These are phyloP conservation scores for Istiophorus platypterus DNA, from an alignment of 2,113 vertebrate species.

Conservation along the genomic window DNA sequence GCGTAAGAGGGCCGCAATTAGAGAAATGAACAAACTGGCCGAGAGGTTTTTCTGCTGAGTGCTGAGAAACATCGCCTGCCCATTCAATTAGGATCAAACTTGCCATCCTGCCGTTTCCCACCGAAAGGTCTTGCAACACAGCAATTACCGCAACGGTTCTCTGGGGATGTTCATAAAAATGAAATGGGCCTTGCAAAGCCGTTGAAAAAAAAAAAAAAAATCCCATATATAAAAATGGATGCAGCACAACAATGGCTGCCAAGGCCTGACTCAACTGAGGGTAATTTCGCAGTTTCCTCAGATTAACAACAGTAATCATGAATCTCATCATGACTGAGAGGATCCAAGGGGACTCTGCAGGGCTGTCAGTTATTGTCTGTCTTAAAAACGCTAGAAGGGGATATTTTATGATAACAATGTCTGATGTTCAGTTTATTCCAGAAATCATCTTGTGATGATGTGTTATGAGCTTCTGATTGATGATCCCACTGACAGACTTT, in stretches of 20 bases:
- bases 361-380: background rate
- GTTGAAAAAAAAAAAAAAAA: conserved; percentile 39
- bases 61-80: conserved; percentile 32
- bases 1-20: conserved; percentile 58
- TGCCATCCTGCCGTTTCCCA: conserved; percentile 70
- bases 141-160: conserved; percentile 66
- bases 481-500: background rate
- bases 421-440: background rate
- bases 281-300: conserved; percentile 31
- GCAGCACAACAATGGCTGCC: conserved; percentile 43
- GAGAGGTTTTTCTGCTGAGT: conserved; percentile 60
- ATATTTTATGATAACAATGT: background rate
- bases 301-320: conserved; percentile 50
- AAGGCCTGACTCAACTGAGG: conserved; percentile 60
- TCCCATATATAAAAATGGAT: conserved; percentile 53
- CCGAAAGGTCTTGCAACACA: conserved; percentile 69
- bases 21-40: conserved; percentile 59
- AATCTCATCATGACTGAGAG: conserved; percentile 37
- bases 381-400: background rate
- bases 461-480: background rate
- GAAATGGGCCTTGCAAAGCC: conserved; percentile 58
- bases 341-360: conserved; percentile 16
- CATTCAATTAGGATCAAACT: conserved; percentile 72
- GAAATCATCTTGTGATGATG: background rate
- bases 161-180: conserved; percentile 68